Conservation (phyloP, 1,140 invertebrate species). For the Drosophila rhopaloa region DNA sequence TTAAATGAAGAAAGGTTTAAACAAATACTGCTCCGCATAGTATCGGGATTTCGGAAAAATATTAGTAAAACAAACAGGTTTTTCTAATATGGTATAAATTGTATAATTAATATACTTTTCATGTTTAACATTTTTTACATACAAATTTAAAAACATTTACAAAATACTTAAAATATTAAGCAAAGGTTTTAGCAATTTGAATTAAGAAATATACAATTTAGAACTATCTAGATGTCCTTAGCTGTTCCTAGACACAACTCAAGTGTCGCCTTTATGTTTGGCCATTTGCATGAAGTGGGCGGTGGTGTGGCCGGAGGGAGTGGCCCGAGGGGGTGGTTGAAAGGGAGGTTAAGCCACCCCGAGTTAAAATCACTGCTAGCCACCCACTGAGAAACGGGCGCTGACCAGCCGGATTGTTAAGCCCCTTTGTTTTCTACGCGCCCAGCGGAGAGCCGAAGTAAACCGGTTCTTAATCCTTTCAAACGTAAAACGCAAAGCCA, state of each 20-base stretch:
- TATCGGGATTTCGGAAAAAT: too few relatives aligned
- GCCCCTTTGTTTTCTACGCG: conserved; percentile 36
- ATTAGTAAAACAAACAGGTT: too few relatives aligned
- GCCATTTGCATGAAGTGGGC: conserved; percentile 60
- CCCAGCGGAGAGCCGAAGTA: conserved; percentile 4
- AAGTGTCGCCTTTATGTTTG: conserved; percentile 63
- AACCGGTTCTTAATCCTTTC: conserved; percentile 62
- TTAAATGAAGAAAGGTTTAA: too few relatives aligned
- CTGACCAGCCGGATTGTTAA: conserved; percentile 45
- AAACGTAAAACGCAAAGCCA: conserved; percentile 51
- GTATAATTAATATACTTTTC: too few relatives aligned
- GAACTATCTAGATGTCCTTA: not conserved
- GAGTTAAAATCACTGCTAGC: conserved; percentile 43
- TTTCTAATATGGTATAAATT: too few relatives aligned
- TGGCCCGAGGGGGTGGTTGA: not conserved
- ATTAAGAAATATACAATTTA: not conserved
- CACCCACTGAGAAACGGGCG: conserved; percentile 28
- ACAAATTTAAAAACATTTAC: too few relatives aligned
- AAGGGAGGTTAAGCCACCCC: conserved; percentile 21
- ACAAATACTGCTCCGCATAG: too few relatives aligned
- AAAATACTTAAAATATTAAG: too few relatives aligned
- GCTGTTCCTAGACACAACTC: conserved; percentile 43
- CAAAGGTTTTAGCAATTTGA: too few relatives aligned
- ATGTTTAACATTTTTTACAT: too few relatives aligned
- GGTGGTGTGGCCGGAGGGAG: not conserved